phyloP scores from a whole-genome alignment of 1,140 invertebrate genomes.

The Belonocnema kinseyi region DNA sequence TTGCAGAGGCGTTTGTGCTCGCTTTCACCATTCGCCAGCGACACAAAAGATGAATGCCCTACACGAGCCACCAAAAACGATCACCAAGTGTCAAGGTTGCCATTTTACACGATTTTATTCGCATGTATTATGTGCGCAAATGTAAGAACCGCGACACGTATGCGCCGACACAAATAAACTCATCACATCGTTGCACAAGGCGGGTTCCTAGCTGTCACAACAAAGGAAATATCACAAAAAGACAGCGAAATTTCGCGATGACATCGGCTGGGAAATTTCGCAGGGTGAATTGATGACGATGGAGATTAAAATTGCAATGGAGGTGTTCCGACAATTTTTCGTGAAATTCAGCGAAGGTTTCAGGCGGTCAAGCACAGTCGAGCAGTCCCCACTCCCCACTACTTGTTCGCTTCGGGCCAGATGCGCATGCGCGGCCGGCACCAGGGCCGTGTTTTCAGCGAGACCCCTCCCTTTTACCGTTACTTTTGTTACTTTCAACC shows the following conservation, averaged over 20 bases:
- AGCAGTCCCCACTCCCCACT: constrained; percentile 54
- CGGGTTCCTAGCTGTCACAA: constrained; percentile 60
- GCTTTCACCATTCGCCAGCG: constrained; percentile 43
- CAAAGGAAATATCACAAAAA: constrained; percentile 58
- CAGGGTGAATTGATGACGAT: constrained; percentile 15
- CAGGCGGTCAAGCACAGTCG: constrained; percentile 60
- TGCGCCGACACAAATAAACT: constrained; percentile 39
- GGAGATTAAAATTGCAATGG: not conserved
- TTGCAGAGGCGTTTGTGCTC: constrained; percentile 39
- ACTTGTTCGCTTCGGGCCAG: constrained; percentile 61
- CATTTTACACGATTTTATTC: constrained; percentile 62
- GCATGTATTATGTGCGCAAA: constrained; percentile 29
- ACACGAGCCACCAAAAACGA: constrained; percentile 60
- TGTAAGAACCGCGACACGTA: constrained; percentile 34
- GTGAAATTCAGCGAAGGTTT: constrained; percentile 59
- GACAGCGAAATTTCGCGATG: constrained; percentile 47
- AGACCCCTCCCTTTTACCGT: constrained; percentile 10
- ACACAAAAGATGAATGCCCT: constrained; percentile 4
- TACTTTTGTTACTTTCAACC: not conserved
- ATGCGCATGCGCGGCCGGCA: constrained; percentile 55
- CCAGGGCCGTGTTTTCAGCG: constrained; percentile 52
- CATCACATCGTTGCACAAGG: constrained; percentile 30
- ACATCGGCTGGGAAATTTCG: constrained; percentile 41
- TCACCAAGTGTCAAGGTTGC: constrained; percentile 72
- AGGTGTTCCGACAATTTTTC: constrained; percentile 48